These are phyloP conservation scores for Etheostoma nigrum DNA, from an alignment of 2,797 vertebrate genomes.

Conservation along the genomic window DNA sequence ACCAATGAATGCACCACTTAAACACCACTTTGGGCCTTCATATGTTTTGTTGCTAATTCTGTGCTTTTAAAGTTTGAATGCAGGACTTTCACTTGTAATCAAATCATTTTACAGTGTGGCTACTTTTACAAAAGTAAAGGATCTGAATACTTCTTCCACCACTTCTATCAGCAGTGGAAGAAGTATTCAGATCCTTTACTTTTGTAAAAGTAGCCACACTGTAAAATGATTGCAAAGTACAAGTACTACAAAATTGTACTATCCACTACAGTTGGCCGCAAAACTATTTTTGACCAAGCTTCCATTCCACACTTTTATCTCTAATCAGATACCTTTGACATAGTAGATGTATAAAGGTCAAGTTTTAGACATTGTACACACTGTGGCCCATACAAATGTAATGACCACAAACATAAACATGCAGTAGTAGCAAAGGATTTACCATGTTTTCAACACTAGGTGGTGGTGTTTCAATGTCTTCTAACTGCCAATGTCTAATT, in stretches of 20 bases:
- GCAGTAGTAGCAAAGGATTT: not conserved
- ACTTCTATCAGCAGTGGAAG: not conserved
- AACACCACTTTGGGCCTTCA: not conserved
- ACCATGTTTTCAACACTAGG: conserved; percentile 33
- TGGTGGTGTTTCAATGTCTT: conserved; percentile 45
- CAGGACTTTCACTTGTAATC: not conserved
- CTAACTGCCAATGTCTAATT: not conserved
- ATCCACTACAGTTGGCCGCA: not conserved
- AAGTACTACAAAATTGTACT: not conserved
- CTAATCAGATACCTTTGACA: not conserved
- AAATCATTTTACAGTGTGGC: not conserved
- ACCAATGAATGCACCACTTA: not conserved
- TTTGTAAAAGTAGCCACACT: no score
- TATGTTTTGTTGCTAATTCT: not conserved
- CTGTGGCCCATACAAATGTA: not conserved
- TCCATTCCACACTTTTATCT: not conserved
- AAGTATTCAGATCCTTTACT: not conserved
- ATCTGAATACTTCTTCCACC: not conserved
- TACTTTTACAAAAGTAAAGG: not conserved
- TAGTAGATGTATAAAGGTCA: not conserved
- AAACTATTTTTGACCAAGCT: not conserved
- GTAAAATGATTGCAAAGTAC: not conserved
- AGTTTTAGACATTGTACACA: not conserved
- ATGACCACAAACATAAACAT: not conserved
- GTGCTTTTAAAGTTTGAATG: not conserved